Percentiles rank a stretch among this genome's conserved stretches.
These are phyloP conservation scores for Tetragnatha versicolor DNA, from an alignment of 1,140 invertebrate genomes.

Conservation along the genomic window DNA sequence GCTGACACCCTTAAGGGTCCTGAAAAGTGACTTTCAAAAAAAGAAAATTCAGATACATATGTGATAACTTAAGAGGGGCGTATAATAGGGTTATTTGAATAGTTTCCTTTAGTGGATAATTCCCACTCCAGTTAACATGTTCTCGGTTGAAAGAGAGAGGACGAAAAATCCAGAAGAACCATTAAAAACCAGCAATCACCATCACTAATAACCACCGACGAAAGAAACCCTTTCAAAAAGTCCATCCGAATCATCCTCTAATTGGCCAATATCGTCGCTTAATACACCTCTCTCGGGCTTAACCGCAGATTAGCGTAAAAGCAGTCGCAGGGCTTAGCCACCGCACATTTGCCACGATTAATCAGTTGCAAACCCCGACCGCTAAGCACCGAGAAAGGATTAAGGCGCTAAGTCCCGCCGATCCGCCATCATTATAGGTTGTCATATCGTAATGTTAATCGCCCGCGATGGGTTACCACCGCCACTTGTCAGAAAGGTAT, in stretches of 20 bases:
- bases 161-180: too few species aligned
- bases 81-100: too few species aligned
- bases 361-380: constrained; percentile 3
- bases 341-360: constrained; percentile 26
- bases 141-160: too few species aligned
- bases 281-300: constrained; percentile 4
- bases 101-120: too few species aligned
- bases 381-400: constrained; percentile 25
- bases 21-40: too few species aligned
- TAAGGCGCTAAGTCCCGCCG: constrained; percentile 19
- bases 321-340: constrained; percentile 28
- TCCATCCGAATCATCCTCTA: background rate
- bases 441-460: constrained; percentile 45
- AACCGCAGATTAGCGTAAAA: constrained; percentile 37
- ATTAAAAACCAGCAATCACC: too few species aligned
- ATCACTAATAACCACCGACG: too few species aligned
- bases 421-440: constrained; percentile 42
- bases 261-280: constrained; percentile 25
- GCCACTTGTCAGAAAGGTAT: constrained; percentile 30
- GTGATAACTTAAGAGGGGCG: too few species aligned
- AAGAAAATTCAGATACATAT: too few species aligned
- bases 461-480: constrained; percentile 21
- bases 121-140: too few species aligned
- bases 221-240: too few species aligned
- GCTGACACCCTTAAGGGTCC: too few species aligned